Evolutionary conservation across 2,888 invertebrate genomes (phyloP).

Genomic region (Dyspetes luteomarginatus): DNA sequence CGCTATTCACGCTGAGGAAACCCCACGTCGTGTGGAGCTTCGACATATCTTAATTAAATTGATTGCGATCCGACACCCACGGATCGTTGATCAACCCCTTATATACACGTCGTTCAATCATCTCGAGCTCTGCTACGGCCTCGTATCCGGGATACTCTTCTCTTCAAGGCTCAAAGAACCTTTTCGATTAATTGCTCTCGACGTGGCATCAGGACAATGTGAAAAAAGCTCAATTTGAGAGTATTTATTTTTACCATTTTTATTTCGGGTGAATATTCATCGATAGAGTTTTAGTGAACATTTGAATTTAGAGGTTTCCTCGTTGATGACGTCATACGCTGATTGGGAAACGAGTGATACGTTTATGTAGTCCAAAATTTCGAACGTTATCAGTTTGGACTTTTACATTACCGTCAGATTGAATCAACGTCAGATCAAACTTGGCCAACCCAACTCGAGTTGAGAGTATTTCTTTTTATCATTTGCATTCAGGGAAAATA

Average conservation of each 20-base stretch:
- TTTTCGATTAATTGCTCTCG: slow-evolving; percentile 8
- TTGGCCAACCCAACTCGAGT: no score
- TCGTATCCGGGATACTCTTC: slow-evolving; percentile 1
- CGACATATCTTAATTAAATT: slow-evolving; percentile 70
- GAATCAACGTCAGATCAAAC: no score
- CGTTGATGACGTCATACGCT: no score
- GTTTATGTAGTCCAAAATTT: no score
- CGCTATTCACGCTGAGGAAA: slow-evolving; percentile 26
- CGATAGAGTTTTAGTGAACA: no score
- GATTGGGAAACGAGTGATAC: no score
- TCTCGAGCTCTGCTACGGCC: slow-evolving; percentile 49
- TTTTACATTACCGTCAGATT: no score
- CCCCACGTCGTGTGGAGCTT: slow-evolving; percentile 45
- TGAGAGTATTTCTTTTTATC: no score
- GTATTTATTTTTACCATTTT: not conserved
- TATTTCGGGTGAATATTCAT: not conserved
- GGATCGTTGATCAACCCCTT: slow-evolving; percentile 65
- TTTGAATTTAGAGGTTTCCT: no score
- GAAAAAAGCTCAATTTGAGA: not conserved
- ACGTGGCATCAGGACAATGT: not conserved
- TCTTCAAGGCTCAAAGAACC: not conserved
- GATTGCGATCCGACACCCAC: slow-evolving; percentile 69
- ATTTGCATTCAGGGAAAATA: no score
- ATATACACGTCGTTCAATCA: slow-evolving; percentile 66
- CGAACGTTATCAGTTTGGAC: no score